These are phyloP conservation scores for Nomada goodeniana DNA, from an alignment of 2,888 invertebrate species.

Conservation along the genomic window DNA sequence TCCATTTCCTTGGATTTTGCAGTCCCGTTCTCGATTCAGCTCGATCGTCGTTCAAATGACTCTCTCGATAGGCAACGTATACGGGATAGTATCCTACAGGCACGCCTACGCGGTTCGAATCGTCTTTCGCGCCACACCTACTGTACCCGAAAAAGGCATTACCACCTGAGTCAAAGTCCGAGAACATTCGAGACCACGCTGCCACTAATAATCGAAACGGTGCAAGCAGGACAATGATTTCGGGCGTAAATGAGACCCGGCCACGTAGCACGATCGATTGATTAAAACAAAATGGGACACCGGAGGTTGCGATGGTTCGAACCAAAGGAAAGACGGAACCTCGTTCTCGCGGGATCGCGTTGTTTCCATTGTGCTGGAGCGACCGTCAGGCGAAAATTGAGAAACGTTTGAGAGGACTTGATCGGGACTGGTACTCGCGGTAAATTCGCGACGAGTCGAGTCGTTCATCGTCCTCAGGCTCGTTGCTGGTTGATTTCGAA, in stretches of 20 bases:
- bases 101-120: slow-evolving; percentile 33
- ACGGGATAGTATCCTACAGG: slow-evolving; percentile 56
- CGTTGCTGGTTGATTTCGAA: slow-evolving; percentile 6
- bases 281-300: slow-evolving; percentile 12
- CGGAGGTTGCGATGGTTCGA: neutral
- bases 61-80: slow-evolving; percentile 46
- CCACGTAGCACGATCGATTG: neutral
- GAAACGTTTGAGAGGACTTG: neutral
- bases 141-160: slow-evolving; percentile 24
- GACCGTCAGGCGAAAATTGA: neutral
- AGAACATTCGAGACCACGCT: neutral
- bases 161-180: too few relatives aligned
- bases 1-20: slow-evolving; percentile 56
- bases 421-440: neutral
- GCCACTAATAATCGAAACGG: neutral
- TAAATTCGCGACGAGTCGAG: neutral
- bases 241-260: neutral
- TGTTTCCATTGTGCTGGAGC: neutral
- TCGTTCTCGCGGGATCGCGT: neutral
- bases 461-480: neutral
- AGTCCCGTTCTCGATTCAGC: slow-evolving; percentile 33
- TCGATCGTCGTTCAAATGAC: slow-evolving; percentile 32
- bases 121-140: slow-evolving; percentile 10
- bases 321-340: slow-evolving; percentile 5
- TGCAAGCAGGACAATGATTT: neutral